A percentile compares a stretch with the other conserved stretches of the same genome.
These are phyloP conservation scores for Diplolepis rosae DNA, from an alignment of 2,888 invertebrate genomes.

Conservation along the genomic window DNA sequence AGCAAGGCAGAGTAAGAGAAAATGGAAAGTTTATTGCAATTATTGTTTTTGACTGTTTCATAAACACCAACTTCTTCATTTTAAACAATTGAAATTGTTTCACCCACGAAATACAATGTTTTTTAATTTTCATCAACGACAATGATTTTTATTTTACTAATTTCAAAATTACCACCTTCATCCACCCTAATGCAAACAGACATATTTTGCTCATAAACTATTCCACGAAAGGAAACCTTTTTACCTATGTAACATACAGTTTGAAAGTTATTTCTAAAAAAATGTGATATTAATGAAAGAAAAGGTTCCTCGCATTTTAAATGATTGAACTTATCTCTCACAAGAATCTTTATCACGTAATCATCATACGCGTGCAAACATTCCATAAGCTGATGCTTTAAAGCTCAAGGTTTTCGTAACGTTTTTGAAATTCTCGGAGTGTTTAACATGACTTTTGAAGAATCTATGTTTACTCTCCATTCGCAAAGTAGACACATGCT, in stretches of 20 bases:
- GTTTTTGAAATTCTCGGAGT: constrained; percentile 46
- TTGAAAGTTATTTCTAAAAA: neutral
- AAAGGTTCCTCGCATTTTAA: neutral
- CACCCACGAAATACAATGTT: neutral
- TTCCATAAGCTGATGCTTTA: constrained; percentile 4
- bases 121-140: neutral
- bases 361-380: neutral
- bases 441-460: constrained; percentile 44
- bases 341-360: neutral
- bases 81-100: neutral
- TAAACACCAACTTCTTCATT: neutral
- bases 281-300: neutral
- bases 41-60: neutral
- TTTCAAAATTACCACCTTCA: neutral
- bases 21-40: neutral
- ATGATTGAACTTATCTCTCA: neutral
- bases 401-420: neutral
- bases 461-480: constrained; percentile 47
- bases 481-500: neutral
- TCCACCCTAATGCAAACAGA: neutral
- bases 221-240: neutral
- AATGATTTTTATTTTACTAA: neutral
- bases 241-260: neutral
- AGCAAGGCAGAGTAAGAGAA: neutral
- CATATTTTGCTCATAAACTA: neutral